Evolutionary conservation across 1,140 invertebrate genomes (phyloP).

Genomic region (Neodiprion fabricii): DNA sequence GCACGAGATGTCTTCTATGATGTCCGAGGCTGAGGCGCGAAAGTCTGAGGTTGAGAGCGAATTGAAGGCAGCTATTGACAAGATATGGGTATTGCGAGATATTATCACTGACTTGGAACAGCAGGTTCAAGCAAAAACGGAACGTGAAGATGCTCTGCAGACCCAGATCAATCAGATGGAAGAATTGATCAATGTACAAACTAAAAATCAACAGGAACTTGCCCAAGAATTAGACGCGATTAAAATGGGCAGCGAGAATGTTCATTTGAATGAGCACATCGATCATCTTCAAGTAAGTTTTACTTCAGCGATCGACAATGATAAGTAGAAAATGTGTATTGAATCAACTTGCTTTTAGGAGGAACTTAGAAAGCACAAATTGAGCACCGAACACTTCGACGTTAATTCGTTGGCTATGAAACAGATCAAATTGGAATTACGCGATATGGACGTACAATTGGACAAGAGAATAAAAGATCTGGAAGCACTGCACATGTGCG

Average conservation of each 20-base stretch:
- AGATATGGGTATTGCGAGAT: slow-evolving; percentile 74
- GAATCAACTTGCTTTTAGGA: slow-evolving; percentile 44
- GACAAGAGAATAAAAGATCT: slow-evolving; percentile 72
- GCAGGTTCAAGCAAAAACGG: slow-evolving; percentile 70
- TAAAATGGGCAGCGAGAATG: slow-evolving; percentile 59
- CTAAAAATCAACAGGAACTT: slow-evolving; percentile 62
- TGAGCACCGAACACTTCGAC: slow-evolving; percentile 64
- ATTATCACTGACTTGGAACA: slow-evolving; percentile 78
- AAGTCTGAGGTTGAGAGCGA: slow-evolving; percentile 70
- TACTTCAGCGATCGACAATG: background rate
- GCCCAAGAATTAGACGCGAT: slow-evolving; percentile 62
- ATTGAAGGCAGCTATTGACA: slow-evolving; percentile 73
- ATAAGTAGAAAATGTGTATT: background rate
- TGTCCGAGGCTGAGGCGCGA: slow-evolving; percentile 66
- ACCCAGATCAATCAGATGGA: slow-evolving; percentile 60
- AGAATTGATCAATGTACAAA: slow-evolving; percentile 62
- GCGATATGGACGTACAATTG: slow-evolving; percentile 67
- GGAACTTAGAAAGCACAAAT: slow-evolving; percentile 64
- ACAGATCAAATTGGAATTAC: slow-evolving; percentile 64
- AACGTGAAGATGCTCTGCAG: slow-evolving; percentile 58
- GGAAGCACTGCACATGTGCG: slow-evolving; percentile 70
- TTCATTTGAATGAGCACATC: slow-evolving; percentile 62
- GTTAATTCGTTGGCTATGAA: slow-evolving; percentile 61
- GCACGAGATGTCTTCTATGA: slow-evolving; percentile 68
- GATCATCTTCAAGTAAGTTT: slow-evolving; percentile 56